Evolutionary conservation across 2,888 invertebrate genomes (phyloP), one percentile per base, ranked within the genome.

Genomic region (Dysmachus trigonus): DNA sequence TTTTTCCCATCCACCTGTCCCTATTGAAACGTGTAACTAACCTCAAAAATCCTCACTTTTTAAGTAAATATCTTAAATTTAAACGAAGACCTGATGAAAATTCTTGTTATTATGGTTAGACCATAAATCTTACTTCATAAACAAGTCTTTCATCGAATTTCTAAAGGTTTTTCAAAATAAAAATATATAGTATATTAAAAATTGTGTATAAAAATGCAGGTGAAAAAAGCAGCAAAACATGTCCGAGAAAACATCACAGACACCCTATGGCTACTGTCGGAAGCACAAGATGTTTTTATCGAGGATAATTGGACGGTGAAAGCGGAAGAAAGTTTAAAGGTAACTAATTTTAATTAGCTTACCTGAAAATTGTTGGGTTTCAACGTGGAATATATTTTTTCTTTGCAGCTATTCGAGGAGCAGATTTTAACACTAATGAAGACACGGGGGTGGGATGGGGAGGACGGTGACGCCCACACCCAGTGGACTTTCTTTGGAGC

Each of bases 401-500:
- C 13, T 86, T 71, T 79, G 4, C 86, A 93, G 91, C 90, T 92
- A 38, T 96, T 96, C 89, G 96, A 97, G 90, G 93, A 92, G 83
- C 94, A 95, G 71, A 94, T 98, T 87, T 93, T 97, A 86, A 93
- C 94, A 88, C 96, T 97, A 89, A 97, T 98, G 94, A 97, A 96
- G 90, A 95, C 96, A 87, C 95, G 96, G 87, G 98, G 98, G 4
- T 98, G 97, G 97, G 97, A 98, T 90, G 98, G 98, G 83, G 95
- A 94, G 89, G 95, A 95, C 91, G 94, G 94, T 89, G 91, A 93
- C 77, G 92, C 92, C 1, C 93, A 93, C 90, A 93, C 94, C 86
- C 97, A 97, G 91, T 97, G 97, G 97, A 96, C 97, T 74, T 96
- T 96, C 92, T 95, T 95, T 30, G 98, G 98, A 15, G 97, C 98